A percentile compares a stretch with the other conserved stretches of the same genome.
These are phyloP conservation scores for Matsumyia berberina DNA, from an alignment of 2,888 invertebrate genomes.

Conservation along the genomic window DNA sequence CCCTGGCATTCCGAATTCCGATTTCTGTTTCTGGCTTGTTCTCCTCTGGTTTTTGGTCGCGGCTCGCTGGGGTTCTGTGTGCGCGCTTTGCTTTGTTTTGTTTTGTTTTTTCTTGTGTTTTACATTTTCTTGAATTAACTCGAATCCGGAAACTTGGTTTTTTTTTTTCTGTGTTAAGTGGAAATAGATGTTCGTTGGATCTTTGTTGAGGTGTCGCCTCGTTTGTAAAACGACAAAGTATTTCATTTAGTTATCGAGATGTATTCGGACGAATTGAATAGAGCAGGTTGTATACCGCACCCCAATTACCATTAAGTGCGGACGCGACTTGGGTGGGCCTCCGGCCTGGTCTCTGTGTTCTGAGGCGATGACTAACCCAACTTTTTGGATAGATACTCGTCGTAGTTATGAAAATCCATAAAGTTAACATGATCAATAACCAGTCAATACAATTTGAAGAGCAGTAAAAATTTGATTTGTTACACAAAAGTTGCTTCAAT, in stretches of 20 bases:
- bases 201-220: constrained; percentile 76
- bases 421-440: constrained; percentile 74
- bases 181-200: constrained; percentile 74
- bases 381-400: constrained; percentile 37
- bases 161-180: constrained; percentile 61
- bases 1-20: constrained; percentile 71
- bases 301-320: constrained; percentile 75
- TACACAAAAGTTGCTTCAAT: constrained; percentile 62
- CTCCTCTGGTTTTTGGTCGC: neutral
- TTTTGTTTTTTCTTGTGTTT: constrained; percentile 69
- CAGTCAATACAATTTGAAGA: constrained; percentile 71
- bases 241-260: constrained; percentile 75
- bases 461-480: constrained; percentile 69
- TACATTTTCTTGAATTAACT: constrained; percentile 75
- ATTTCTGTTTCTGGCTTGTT: constrained; percentile 6
- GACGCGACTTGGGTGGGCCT: constrained; percentile 73
- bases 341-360: constrained; percentile 50
- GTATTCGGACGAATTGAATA: constrained; percentile 60
- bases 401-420: constrained; percentile 61
- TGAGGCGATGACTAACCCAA: constrained; percentile 67
- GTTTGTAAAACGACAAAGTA: constrained; percentile 76
- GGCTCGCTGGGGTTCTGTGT: constrained; percentile 27
- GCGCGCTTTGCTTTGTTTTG: constrained; percentile 69
- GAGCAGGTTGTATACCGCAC: constrained; percentile 76
- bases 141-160: constrained; percentile 73